Evolutionary conservation across 1,140 invertebrate genomes (phyloP).

Genomic region (Papilio helenus): DNA sequence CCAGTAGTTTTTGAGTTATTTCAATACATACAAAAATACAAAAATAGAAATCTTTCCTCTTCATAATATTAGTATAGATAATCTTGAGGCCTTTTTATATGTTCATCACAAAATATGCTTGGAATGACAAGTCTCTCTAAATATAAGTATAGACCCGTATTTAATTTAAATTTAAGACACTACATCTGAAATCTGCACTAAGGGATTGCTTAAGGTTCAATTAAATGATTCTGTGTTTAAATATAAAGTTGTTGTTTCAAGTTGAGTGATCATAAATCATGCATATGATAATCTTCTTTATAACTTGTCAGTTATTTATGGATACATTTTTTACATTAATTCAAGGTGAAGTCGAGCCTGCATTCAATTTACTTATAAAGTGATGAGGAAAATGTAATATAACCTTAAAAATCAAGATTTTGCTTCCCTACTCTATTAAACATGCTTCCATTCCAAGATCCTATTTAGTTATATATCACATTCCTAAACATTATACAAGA

Average conservation of each 20-base stretch:
- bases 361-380: constrained; percentile 20
- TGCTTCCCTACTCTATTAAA: constrained; percentile 10
- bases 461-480: neutral
- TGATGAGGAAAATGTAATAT: neutral
- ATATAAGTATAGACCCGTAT: no score
- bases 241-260: neutral
- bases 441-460: neutral
- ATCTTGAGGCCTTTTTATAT: no score
- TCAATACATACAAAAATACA: no score
- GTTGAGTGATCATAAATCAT: neutral
- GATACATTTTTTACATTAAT: constrained; percentile 15
- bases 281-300: neutral
- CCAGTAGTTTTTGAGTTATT: no score
- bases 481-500: neutral
- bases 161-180: no score
- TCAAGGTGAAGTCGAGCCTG: neutral
- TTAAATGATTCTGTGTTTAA: no score
- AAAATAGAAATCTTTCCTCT: no score
- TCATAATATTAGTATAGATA: no score
- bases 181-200: no score
- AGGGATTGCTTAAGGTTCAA: no score
- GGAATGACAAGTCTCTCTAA: no score
- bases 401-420: constrained; percentile 9
- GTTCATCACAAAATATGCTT: no score
- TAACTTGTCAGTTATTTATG: constrained; percentile 20